These are phyloP conservation scores for Thunnus albacares DNA, from an alignment of 2,797 vertebrate species.

Conservation along the genomic window DNA sequence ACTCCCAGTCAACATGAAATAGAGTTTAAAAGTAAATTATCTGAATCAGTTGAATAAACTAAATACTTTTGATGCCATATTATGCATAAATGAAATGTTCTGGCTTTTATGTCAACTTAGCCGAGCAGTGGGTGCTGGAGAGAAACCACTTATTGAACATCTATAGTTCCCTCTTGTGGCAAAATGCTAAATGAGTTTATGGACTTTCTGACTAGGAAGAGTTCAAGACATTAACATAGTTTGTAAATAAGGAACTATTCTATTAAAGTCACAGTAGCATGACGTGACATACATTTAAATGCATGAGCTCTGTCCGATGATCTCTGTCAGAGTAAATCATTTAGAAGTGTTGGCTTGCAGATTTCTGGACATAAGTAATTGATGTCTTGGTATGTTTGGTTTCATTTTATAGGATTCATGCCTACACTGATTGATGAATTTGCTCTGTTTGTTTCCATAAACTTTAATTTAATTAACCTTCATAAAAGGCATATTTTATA, in stretches of 20 bases:
- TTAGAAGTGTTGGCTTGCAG: neutral
- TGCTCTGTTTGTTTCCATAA: neutral
- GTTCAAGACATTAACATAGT: neutral
- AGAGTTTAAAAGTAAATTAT: neutral
- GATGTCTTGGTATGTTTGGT: neutral
- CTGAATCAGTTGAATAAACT: too few relatives aligned
- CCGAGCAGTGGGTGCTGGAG: neutral
- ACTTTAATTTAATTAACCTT: neutral
- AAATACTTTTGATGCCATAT: neutral
- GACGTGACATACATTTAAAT: neutral
- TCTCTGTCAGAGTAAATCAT: neutral
- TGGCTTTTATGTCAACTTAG: too few relatives aligned
- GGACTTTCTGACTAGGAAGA: neutral
- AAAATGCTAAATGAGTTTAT: neutral
- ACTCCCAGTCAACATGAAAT: neutral
- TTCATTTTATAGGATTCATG: too few relatives aligned
- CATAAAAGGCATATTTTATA: neutral
- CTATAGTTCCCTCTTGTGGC: conserved; percentile 48
- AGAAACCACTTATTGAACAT: neutral
- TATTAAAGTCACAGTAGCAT: neutral
- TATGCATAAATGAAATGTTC: neutral
- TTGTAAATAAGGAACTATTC: neutral
- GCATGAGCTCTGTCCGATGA: too few relatives aligned
- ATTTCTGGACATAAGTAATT: neutral
- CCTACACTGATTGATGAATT: neutral